Percentiles rank a stretch among this genome's conserved stretches.
These are phyloP conservation scores for Hapalemur alaotrensis DNA, from an alignment of 2,797 vertebrate species.

Conservation along the genomic window DNA sequence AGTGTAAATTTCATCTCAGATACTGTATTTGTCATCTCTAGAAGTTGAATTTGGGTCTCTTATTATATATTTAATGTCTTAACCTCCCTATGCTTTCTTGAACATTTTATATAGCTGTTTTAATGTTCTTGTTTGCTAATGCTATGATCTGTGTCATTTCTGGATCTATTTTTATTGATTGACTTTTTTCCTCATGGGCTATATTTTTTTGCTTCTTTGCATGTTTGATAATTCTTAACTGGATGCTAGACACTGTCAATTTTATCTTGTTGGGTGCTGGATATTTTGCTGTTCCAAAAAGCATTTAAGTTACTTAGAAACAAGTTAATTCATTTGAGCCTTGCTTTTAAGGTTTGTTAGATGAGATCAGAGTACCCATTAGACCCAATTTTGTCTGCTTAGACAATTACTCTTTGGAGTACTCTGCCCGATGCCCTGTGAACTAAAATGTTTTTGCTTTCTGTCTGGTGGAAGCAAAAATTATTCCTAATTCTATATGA, in stretches of 20 bases:
- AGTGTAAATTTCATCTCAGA: not conserved
- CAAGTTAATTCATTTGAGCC: not conserved
- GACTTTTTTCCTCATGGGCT: not conserved
- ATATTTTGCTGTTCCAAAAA: not conserved
- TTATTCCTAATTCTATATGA: not conserved
- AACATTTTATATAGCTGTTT: not conserved
- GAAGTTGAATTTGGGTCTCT: not conserved
- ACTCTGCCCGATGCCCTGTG: not conserved
- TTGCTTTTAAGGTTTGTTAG: slow-evolving; percentile 2
- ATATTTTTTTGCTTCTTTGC: not conserved
- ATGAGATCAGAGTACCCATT: not conserved
- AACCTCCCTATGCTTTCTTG: not conserved
- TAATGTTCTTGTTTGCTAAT: not conserved
- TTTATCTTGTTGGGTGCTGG: not conserved
- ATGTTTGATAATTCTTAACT: not conserved
- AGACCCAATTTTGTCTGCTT: not conserved
- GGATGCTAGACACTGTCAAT: not conserved
- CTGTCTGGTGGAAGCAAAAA: not conserved
- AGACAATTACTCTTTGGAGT: not conserved
- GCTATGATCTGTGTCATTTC: not conserved
- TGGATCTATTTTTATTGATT: not conserved
- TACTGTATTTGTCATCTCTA: not conserved
- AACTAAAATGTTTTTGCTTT: not conserved
- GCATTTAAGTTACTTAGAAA: not conserved
- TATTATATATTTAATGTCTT: not conserved